Evolutionary conservation across 2,888 invertebrate species (phyloP), one percentile per base, ranked within the genome.

Genomic region (Adelphocoris suturalis): DNA sequence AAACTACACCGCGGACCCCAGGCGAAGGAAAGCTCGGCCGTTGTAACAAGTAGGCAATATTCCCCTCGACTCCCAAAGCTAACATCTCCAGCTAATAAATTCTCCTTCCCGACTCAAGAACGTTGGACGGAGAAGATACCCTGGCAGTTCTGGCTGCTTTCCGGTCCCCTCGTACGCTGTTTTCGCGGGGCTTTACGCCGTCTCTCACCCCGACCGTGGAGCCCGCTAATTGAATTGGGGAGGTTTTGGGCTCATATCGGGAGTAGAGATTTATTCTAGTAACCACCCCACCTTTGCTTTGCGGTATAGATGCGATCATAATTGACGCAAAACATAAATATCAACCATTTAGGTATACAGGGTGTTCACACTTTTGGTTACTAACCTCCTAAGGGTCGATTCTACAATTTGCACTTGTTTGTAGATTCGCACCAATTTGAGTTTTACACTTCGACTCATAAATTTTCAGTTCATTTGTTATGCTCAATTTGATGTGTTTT

Each of bases 21-120:
- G 7, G n/a, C 14, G 13, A 19, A 68, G 68, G 68, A 19, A 68
- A 68, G 23, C 23, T 19, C 9, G 16, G 57, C 16, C 68, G 5
- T 27, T 13, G 68, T 68, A 68, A 68, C 68, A 68, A 68, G 68
- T 68, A 68, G 68, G 68, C 68, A 68, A 68, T 68, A 68, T 68
- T 68, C 27, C 23, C 23, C 0, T 16, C 57, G n/a, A n/a, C 19
- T 0, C 23, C 2, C 52, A 11, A 52, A 52, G 16, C 23, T 23
- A 23, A 23, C 68, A 27, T 68, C 68, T 68, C 68, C 68, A 23
- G 11, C 68, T 13, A 13, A 68, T 68, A 68, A 68, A 68, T 68
- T 68, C 23, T 23, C 27, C 23, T 27, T 23, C 23, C 9, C 23
- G 68, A 23, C 19, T 23, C 11, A 11, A 27, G 68, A 68, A 68